Conservation (phyloP, 2,888 invertebrate species). For the Dryobotodes eremita region DNA sequence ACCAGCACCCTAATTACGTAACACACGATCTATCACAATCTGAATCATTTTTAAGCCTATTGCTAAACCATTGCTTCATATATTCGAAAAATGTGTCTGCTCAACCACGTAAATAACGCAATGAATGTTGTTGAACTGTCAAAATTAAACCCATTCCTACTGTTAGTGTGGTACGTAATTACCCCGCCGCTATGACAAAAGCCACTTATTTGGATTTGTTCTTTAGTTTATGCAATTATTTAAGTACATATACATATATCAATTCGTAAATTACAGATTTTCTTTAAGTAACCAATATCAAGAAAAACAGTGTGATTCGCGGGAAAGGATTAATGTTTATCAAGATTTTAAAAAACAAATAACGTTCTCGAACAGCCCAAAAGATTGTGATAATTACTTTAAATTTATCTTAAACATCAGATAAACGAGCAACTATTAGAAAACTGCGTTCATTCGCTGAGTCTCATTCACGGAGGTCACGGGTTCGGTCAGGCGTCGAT, state of each 20-base stretch:
- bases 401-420: neutral
- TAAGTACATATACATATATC: no score
- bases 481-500: conserved; percentile 62
- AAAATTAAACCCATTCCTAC: no score
- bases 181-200: neutral
- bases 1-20: no score
- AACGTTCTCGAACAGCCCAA: neutral
- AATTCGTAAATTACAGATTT: neutral
- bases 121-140: no score
- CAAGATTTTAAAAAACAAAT: neutral
- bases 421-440: conserved; percentile 4
- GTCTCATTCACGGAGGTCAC: conserved; percentile 65
- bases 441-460: conserved; percentile 48
- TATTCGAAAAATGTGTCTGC: no score
- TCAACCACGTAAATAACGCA: no score
- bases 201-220: no score
- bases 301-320: neutral
- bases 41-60: no score
- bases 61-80: no score
- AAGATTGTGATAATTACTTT: neutral
- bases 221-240: neutral
- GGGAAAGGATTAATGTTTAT: neutral
- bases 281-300: neutral
- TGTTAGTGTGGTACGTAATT: no score
- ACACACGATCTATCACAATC: no score